Conservation (phyloP, 1,140 invertebrate genomes). For the Pentalonia nigronervosa region DNA sequence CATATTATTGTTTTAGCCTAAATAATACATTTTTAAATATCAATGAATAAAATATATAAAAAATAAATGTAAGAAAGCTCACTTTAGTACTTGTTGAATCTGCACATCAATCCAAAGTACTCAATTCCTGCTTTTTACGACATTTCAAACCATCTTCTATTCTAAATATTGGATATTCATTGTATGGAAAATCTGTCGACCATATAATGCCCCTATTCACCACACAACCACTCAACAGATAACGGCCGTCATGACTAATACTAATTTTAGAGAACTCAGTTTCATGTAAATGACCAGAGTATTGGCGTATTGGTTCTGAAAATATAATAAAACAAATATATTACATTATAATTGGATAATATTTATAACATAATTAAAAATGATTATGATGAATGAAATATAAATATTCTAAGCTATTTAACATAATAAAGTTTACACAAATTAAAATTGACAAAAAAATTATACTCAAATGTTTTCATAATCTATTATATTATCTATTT, state of each 20-base stretch:
- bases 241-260: conserved; percentile 19
- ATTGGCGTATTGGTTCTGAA: not conserved
- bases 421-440: not conserved
- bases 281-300: not conserved
- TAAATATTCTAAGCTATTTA: not conserved
- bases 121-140: not conserved
- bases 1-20: not conserved
- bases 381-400: too few relatives aligned
- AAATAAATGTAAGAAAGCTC: not conserved
- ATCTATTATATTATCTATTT: too few relatives aligned
- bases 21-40: not conserved
- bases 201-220: not conserved
- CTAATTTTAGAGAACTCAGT: not conserved
- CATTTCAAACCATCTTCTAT: not conserved
- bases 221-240: conserved; percentile 41
- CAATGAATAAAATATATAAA: not conserved
- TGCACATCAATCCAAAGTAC: conserved; percentile 37
- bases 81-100: not conserved
- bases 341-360: not conserved
- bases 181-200: not conserved
- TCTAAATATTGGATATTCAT: not conserved
- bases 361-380: too few relatives aligned
- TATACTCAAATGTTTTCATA: not conserved
- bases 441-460: not conserved
- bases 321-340: not conserved